Evolutionary conservation across 2,113 vertebrate species (phyloP), one percentile per base, ranked within the genome.

Genomic region (Petrocephalus microphthalmus): DNA sequence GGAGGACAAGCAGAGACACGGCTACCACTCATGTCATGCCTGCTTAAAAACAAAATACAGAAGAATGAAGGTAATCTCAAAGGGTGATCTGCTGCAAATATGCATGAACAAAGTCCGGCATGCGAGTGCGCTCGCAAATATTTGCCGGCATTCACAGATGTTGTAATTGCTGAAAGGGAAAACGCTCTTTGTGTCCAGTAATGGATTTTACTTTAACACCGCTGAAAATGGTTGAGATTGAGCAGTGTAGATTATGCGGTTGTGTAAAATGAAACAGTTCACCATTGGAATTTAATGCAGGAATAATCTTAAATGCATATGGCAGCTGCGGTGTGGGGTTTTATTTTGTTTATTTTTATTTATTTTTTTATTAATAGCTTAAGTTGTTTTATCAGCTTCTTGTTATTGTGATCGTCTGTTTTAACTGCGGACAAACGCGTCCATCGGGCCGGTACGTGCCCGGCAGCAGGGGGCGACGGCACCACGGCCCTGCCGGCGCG

Each of bases 391-490:
- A 78, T 78, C 71, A 19, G 4, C 33, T 29, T 54, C 53, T 54
- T 13, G 53, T 15, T 54, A 54, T 54, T 54, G 53, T 42, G 33
- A 5, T 42, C 5, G 33, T 42, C 33, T 49, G 45, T 19, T 42
- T 47, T 19, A 42, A 47, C 22, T 54, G n/a, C 25, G 84, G 52
- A 54, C 84, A 33, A 85, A n/a, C 84, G 7, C 5, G 33, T 53
- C 1, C 33, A 60, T 33, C n/a, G n/a, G 52, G 85, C 54, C 42
- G 91, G 92, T 91, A 90, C 91, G 91, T 37, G 51, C 33, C 49
- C 91, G 90, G 90, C 92, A 92, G 93, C 91, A 96, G 95, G 94
- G 95, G 95, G 95, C 95, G 94, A 92, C 91, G 92, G 87, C 88
- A 91, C 90, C 91, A 93, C 92, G 93, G 71, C 2, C 93, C 92